Base-by-base conservation (phyloP, 1,140 invertebrate genomes). In the Alviniconcha marisindica region DNA sequence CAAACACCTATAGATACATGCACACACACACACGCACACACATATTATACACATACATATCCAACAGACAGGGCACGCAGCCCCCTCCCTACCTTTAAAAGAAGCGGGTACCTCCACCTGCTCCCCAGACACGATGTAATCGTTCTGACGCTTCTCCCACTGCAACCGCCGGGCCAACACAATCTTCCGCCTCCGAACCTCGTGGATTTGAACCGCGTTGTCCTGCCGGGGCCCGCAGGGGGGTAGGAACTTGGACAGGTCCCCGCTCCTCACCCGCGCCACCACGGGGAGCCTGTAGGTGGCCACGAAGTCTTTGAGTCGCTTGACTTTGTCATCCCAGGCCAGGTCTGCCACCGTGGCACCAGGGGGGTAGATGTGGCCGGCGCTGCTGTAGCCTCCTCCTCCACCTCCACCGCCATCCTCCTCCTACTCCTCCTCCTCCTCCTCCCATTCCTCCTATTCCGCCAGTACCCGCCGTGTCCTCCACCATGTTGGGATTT, bases 141-240 rank as follows among this genome's bases (percentile, higher is more conserved):
- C 88, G 42, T 87, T 85, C 73, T 83, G 80, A 28, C 84, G 81
- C 81, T 86, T 84, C 36, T 90, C 88, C 89, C 89, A 90, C 44
- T 88, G 86, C 84, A 90, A 86, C 42, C 85, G 82, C 0, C 86
- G 83, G 14, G 84, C 85, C 36, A 86, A 66, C 0, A 90, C 83
- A 18, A 88, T 84, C 82, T 89, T 88, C 36, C 82, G 83, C 21
- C 88, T 71, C 36, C 86, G 42, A 21, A 85, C 56, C 77, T 90
- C 89, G 60, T 87, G 78, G 28, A 90, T 81, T 38, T 89, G 84
- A 14, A 88, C 40, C 18, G 84, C 77, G 3, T 69, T 63, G 36
- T 87, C 86, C 36, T 83, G 77, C 15, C 82, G 51, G 15, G 77
- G 83, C 18, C 74, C 77, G 18, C 28, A 44, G 14, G 31, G 78